Evolutionary conservation across 2,113 vertebrate genomes (phyloP).

Genomic region (Cavia porcellus): DNA sequence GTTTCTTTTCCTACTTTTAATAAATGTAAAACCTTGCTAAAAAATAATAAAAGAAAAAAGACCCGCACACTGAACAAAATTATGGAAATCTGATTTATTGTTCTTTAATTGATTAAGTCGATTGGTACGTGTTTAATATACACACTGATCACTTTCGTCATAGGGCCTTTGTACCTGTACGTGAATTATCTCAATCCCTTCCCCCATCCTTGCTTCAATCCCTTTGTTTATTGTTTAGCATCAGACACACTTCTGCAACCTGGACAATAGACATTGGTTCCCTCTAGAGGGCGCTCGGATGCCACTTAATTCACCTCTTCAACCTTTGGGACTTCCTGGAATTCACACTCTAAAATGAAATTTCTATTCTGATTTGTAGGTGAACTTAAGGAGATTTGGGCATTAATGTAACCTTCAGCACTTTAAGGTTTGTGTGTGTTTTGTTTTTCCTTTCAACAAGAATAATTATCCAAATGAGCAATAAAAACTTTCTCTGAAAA

Average conservation of each 20-base stretch:
- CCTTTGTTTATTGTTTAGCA: neutral
- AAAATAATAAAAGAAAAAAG: neutral
- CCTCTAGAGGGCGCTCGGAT: slow-evolving; percentile 76
- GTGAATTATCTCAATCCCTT: neutral
- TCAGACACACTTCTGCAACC: neutral
- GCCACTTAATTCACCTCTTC: slow-evolving; percentile 44
- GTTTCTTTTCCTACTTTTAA: neutral
- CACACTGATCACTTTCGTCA: neutral
- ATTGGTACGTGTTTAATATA: neutral
- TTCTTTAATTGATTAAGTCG: neutral
- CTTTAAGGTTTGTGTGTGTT: slow-evolving; percentile 33
- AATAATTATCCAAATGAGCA: slow-evolving; percentile 24
- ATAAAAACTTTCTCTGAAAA: neutral
- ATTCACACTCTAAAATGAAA: slow-evolving; percentile 18
- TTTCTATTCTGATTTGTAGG: slow-evolving; percentile 43
- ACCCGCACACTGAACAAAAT: neutral
- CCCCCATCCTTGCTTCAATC: neutral
- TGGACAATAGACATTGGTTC: neutral
- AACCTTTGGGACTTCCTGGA: neutral
- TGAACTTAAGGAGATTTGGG: slow-evolving; percentile 28
- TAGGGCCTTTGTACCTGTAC: neutral
- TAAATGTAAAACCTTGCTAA: neutral
- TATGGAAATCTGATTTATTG: neutral
- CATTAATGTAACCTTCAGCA: neutral
- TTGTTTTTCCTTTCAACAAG: slow-evolving; percentile 40